These are phyloP conservation scores for Rhinichthys klamathensis DNA, from an alignment of 2,113 vertebrate species.

Conservation along the genomic window DNA sequence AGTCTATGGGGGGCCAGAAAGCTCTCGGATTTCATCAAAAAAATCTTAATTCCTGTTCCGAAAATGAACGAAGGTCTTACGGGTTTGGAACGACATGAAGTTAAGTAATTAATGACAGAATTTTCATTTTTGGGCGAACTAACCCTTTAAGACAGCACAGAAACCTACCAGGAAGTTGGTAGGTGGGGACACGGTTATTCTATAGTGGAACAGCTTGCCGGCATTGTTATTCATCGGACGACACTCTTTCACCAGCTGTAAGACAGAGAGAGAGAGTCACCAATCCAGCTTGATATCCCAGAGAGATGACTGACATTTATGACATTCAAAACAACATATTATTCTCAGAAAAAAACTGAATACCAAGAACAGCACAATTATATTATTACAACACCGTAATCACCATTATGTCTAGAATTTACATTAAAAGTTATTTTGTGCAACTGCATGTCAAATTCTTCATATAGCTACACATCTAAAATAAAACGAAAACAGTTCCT, in stretches of 20 bases:
- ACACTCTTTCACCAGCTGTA: conserved; percentile 86
- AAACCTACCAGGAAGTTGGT: conserved; percentile 96
- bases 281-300: background rate
- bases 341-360: background rate
- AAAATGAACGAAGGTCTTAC: no score
- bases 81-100: no score
- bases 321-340: background rate
- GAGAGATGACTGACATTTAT: background rate
- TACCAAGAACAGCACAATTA: background rate
- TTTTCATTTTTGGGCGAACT: no score
- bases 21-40: no score
- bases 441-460: no score
- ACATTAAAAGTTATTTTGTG: no score
- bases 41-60: no score
- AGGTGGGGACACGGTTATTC: conserved; percentile 96
- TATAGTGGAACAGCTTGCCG: conserved; percentile 93
- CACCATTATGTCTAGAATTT: background rate
- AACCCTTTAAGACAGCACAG: background rate
- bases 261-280: background rate
- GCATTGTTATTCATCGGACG: conserved; percentile 96
- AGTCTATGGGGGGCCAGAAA: no score
- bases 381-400: background rate
- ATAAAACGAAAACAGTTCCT: background rate
- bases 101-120: no score
- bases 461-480: background rate